Evolutionary conservation across 2,888 invertebrate genomes (phyloP).

Genomic region (Plusia festucae): DNA sequence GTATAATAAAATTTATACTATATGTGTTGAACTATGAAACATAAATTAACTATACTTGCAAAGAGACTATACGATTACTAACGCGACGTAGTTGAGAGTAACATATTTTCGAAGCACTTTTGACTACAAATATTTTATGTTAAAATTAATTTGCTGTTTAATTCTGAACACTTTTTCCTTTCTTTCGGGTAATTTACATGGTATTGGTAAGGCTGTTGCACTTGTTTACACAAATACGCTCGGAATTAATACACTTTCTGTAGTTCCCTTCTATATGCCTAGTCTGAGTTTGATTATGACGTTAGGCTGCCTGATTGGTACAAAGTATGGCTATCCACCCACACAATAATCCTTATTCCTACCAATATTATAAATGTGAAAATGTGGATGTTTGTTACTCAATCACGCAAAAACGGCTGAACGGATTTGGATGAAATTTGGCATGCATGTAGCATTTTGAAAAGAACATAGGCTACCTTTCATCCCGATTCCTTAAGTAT

Average conservation of each 20-base stretch:
- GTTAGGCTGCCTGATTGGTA: no score
- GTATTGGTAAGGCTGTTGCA: slow-evolving; percentile 28
- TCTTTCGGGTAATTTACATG: slow-evolving; percentile 15
- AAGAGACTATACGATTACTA: slow-evolving; percentile 23
- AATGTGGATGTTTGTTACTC: no score
- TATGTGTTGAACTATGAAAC: slow-evolving; percentile 27
- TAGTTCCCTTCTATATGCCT: no score
- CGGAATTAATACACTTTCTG: background rate
- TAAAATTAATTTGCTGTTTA: slow-evolving; percentile 14
- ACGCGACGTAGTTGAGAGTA: slow-evolving; percentile 23
- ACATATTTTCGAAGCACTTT: slow-evolving; percentile 35
- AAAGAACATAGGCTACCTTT: no score
- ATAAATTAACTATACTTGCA: slow-evolving; percentile 18
- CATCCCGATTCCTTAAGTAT: no score
- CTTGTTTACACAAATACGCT: slow-evolving; percentile 13
- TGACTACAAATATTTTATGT: slow-evolving; percentile 28
- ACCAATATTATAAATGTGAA: no score
- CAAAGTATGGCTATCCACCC: no score
- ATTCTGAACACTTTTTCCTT: slow-evolving; percentile 8
- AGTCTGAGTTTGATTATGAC: no score
- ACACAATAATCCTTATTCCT: no score
- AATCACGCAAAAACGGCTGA: no score
- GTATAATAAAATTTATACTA: slow-evolving; percentile 40
- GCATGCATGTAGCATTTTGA: no score
- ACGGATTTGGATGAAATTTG: no score